Evolutionary conservation across 2,888 invertebrate species (phyloP), one percentile per base, ranked within the genome.

Genomic region (Anorthoa munda): DNA sequence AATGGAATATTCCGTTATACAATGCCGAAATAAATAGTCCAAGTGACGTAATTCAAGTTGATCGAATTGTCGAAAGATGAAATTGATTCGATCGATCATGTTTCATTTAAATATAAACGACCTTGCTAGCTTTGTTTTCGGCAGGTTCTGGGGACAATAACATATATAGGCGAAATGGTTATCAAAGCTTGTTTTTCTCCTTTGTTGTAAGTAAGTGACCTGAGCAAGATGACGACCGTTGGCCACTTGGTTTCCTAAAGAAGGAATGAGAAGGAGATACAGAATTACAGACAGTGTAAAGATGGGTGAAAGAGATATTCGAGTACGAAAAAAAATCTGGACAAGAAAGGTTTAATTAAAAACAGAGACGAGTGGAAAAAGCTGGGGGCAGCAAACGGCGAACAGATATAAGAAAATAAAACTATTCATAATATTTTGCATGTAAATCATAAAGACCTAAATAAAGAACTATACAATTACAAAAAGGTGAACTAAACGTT

Each of bases 81-180:
- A 78, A 72, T 70, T 73, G 39, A 81, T 63, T 67, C 31, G 65
- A 66, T 82, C 58, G 60, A 51, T 75, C 72, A 56, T 45, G 66
- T 82, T 71, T 65, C 63, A 31, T 67, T 75, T 53, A 21, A 60
- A 63, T 66, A 58, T 69, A 60, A 59, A 58, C 56, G 23, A 50
- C 56, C 7, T 61, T 56, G 13, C 2, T 70, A 21, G 21, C 4
- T 51, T 79, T 79, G 26, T 55, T 67, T 67, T 67, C 7, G 39
- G 7, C 31, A 45, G 7, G 15, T 1, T 51, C 39, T 39, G n/a
- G 12, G 21, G 31, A 18, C 18, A 53, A 17, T 23, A 50, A 23
- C 39, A 39, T 4, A 11, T 12, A 39, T 4, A n/a, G 11, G 4
- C 18, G 2, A 39, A 18, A 39, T 56, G 0, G 2, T 13, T 26